phyloP scores from a whole-genome alignment of 2,797 vertebrate genomes.

The Siniperca obscura region DNA sequence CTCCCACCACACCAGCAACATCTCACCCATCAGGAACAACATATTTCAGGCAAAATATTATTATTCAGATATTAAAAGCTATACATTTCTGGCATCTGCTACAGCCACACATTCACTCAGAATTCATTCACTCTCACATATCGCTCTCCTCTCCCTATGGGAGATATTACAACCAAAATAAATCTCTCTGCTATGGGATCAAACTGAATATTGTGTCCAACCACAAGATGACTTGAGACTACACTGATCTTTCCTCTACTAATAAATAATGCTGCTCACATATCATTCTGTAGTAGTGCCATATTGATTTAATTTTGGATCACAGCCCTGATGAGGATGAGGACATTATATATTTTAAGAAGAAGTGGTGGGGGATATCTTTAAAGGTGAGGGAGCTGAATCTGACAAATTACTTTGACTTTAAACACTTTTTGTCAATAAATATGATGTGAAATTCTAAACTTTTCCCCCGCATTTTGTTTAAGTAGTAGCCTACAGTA shows the following conservation, averaged over 20 bases:
- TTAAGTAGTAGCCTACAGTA: neutral
- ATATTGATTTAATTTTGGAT: conserved; percentile 44
- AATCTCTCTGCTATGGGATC: conserved; percentile 53
- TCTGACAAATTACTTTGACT: neutral
- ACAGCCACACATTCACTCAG: neutral
- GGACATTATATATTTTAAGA: conserved; percentile 28
- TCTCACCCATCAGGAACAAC: neutral
- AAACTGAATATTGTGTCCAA: conserved; percentile 48
- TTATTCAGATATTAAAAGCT: conserved; percentile 8
- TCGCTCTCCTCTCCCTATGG: conserved; percentile 16
- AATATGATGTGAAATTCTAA: neutral
- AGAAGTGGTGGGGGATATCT: neutral
- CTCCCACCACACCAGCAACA: neutral
- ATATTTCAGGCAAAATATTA: neutral
- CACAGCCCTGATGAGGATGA: conserved; percentile 5
- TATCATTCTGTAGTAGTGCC: conserved; percentile 28
- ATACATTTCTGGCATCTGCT: neutral
- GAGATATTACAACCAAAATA: conserved; percentile 43
- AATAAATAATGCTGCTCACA: conserved; percentile 58
- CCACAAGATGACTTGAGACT: conserved; percentile 39
- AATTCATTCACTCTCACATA: conserved; percentile 1
- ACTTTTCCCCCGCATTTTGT: neutral
- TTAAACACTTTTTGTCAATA: neutral
- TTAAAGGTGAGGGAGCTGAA: neutral
- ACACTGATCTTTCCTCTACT: conserved; percentile 43